Conservation (phyloP, 2,113 vertebrate genomes). For the Spea bombifrons region DNA sequence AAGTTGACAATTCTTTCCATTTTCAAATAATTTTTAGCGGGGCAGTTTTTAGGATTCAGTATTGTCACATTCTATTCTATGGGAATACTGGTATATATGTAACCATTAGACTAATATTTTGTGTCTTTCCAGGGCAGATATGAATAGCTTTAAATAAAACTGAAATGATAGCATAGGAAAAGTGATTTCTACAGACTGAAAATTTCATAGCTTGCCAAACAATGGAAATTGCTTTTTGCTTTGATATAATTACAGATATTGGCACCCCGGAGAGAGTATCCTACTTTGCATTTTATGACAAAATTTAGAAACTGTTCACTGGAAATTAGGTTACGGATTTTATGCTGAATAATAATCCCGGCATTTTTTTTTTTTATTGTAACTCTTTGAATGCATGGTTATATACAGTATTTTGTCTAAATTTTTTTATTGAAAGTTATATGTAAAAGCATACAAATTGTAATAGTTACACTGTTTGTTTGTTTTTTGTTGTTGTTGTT, state of each 20-base stretch:
- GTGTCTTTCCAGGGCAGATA: constrained; percentile 34
- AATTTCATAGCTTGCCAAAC: constrained; percentile 45
- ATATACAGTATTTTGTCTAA: constrained; percentile 16
- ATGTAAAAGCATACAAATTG: constrained; percentile 5
- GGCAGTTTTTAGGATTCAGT: constrained; percentile 29
- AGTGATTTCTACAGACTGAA: constrained; percentile 36
- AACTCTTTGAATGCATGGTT: constrained; percentile 22
- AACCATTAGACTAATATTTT: constrained; percentile 37
- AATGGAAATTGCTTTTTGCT: constrained; percentile 46
- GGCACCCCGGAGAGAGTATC: constrained; percentile 42
- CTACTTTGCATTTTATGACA: constrained; percentile 43
- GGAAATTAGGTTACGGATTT: constrained; percentile 44
- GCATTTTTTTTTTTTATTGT: constrained; percentile 34
- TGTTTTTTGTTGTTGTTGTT: neutral
- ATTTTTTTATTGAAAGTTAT: constrained; percentile 19
- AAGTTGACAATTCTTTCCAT: neutral
- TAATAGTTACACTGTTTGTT: too few species aligned
- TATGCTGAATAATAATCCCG: constrained; percentile 43
- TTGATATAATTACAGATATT: constrained; percentile 49
- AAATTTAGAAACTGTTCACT: constrained; percentile 45
- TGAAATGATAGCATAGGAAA: constrained; percentile 36
- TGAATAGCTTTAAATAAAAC: constrained; percentile 42
- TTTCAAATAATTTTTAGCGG: constrained; percentile 24
- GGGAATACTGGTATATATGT: constrained; percentile 16
- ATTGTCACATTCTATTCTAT: constrained; percentile 18